Evolutionary conservation across 2,888 invertebrate genomes (phyloP), one percentile per base, ranked within the genome.

Genomic region (Drosophila birchii): DNA sequence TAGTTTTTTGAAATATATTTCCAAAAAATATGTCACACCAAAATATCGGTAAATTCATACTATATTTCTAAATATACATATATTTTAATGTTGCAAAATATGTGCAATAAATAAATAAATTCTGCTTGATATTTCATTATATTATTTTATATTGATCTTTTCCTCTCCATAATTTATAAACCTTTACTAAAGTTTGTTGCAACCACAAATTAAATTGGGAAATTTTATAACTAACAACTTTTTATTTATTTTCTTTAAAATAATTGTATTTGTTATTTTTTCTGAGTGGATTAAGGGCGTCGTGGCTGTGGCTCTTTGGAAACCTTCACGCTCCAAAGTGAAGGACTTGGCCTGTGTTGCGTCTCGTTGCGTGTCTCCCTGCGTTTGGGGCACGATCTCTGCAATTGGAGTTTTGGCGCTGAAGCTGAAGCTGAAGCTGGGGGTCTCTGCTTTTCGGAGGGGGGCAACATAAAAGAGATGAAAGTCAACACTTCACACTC

Each of bases 401-500:
- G 75, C 71, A 64, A 66, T 54, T 55, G 54, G 75, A 55, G 75
- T 57, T 49, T 36, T 44, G 57, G 36, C 6, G 8, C 7, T 32
- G 54, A 16, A 32, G 34, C 43, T 60, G 41, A 3, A 54, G 41
- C 36, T 49, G 43, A n/a, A n/a, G n/a, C n/a, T n/a, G n/a, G n/a
- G n/a, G n/a, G n/a, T n/a, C n/a, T n/a, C n/a, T n/a, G n/a, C n/a
- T n/a, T n/a, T n/a, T n/a, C n/a, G n/a, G n/a, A n/a, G n/a, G n/a
- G n/a, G 56, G 70, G 75, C 60, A 67, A 63, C 75, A 77, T 69
- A 64, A 77, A 71, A 64, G 70, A 89, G 86, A 90, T 89, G 88
- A 89, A 90, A 90, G 89, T 88, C 83, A 88, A 88, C 86, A 88
- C 80, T 90, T 81, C 78, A 90, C 85, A 79, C 86, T 81, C 62